Evolutionary conservation across 2,888 invertebrate species (phyloP).

Genomic region (Zygothrica quintamaculata): DNA sequence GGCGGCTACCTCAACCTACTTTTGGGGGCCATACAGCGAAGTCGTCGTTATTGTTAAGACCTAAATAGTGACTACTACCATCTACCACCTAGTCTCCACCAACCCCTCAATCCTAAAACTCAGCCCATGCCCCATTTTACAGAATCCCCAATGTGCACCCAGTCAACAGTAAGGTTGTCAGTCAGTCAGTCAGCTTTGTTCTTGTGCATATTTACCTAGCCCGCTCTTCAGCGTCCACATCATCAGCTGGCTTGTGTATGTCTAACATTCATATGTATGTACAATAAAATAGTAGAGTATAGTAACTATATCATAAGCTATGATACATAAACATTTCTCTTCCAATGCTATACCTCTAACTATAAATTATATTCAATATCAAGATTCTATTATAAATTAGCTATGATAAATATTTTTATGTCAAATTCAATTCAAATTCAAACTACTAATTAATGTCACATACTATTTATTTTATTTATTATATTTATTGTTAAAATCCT

Average conservation of each 20-base stretch:
- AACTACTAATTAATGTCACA: too few species aligned
- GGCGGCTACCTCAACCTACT: constrained; percentile 77
- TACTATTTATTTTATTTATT: too few species aligned
- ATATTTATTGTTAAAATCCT: too few species aligned
- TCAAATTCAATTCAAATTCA: too few species aligned
- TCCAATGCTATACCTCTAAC: too few species aligned
- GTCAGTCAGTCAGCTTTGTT: constrained; percentile 63
- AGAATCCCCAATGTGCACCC: constrained; percentile 36
- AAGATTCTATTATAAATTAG: too few species aligned
- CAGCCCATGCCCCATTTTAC: constrained; percentile 14
- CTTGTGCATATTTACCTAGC: constrained; percentile 68
- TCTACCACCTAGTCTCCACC: constrained; percentile 1
- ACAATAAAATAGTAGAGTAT: too few species aligned
- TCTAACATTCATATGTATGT: neutral
- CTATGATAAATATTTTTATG: too few species aligned
- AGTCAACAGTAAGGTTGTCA: constrained; percentile 65
- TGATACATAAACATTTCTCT: too few species aligned
- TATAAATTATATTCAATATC: too few species aligned
- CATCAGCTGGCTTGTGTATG: constrained; percentile 28
- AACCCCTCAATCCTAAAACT: too few species aligned
- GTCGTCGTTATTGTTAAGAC: constrained; percentile 63
- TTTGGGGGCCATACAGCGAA: constrained; percentile 58
- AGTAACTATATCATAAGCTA: constrained; percentile 1
- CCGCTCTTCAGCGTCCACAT: constrained; percentile 44
- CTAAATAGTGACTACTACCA: constrained; percentile 59